Percentiles rank a stretch among this genome's conserved stretches.
Conservation (phyloP, 2,888 invertebrate species). For the Choristoneura rosaceana region DNA sequence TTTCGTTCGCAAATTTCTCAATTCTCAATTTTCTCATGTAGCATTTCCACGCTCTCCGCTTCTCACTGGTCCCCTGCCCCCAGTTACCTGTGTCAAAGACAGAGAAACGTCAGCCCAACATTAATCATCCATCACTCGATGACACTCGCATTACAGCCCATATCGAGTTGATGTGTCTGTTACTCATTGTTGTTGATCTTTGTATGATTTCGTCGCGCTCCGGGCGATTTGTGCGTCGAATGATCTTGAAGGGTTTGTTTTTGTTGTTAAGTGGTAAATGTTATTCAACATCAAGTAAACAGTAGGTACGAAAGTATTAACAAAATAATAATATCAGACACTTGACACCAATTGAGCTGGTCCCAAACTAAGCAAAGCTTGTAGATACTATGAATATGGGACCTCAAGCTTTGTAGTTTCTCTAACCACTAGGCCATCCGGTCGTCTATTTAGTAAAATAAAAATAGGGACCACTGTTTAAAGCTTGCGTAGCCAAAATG, state of each 20-base stretch:
- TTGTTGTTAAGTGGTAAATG: not conserved
- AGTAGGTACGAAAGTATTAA: no score
- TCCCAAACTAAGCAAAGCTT: no score
- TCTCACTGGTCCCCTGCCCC: conserved; percentile 39
- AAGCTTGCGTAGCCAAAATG: no score
- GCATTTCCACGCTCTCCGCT: not conserved
- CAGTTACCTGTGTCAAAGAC: conserved; percentile 55
- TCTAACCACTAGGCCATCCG: no score
- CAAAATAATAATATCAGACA: no score
- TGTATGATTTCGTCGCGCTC: conserved; percentile 17
- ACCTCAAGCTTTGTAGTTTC: no score
- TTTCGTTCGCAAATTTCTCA: no score
- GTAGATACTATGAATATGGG: no score
- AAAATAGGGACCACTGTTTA: no score
- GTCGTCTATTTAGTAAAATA: no score
- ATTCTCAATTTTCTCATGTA: not conserved
- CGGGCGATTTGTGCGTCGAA: conserved; percentile 16
- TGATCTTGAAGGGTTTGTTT: not conserved
- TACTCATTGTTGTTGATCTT: conserved; percentile 1
- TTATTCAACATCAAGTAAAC: no score
- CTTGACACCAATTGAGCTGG: no score
- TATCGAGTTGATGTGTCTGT: conserved; percentile 31
- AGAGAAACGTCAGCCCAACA: conserved; percentile 62
- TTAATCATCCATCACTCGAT: conserved; percentile 68
- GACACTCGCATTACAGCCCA: conserved; percentile 28